Percentiles rank a stretch among this genome's conserved stretches.
phyloP scores from a whole-genome alignment of 2,797 vertebrate species.

The Danio albolineatus region DNA sequence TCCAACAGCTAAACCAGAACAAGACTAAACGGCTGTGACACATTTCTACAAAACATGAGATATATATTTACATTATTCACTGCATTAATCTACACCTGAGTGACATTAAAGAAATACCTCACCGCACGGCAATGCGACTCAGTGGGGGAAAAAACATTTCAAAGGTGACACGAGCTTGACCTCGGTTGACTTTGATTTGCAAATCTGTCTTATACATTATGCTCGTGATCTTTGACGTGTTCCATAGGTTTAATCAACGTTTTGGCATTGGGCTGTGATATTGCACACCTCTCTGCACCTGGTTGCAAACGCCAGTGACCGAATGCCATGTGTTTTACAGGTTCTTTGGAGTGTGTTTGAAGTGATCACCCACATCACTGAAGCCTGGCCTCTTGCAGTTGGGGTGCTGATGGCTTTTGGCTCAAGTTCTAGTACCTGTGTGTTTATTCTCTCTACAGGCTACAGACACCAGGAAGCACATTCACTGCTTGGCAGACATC shows the following conservation, averaged over 20 bases:
- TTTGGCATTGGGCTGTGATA: slow-evolving; percentile 34
- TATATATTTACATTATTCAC: slow-evolving; percentile 6
- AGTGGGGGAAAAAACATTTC: slow-evolving; percentile 39
- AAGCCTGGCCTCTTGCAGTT: slow-evolving; percentile 62
- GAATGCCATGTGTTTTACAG: slow-evolving; percentile 62
- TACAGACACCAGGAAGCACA: slow-evolving; percentile 48
- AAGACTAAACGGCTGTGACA: slow-evolving; percentile 17
- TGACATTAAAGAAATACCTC: slow-evolving; percentile 40
- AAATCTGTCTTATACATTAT: slow-evolving; percentile 70
- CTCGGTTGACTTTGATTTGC: slow-evolving; percentile 64
- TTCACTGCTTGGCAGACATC: slow-evolving; percentile 60
- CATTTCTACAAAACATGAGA: slow-evolving; percentile 38
- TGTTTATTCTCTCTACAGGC: slow-evolving; percentile 38
- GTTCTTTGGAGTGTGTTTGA: slow-evolving; percentile 59
- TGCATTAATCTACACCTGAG: slow-evolving; percentile 24
- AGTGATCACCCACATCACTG: slow-evolving; percentile 62
- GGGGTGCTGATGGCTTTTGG: slow-evolving; percentile 66
- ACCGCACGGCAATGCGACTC: slow-evolving; percentile 28
- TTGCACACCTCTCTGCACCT: slow-evolving; percentile 47
- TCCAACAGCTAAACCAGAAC: slow-evolving; percentile 5
- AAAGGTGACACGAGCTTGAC: slow-evolving; percentile 50
- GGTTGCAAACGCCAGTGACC: slow-evolving; percentile 45
- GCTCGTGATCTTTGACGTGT: slow-evolving; percentile 65
- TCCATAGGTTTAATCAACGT: slow-evolving; percentile 59
- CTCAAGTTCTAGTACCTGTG: slow-evolving; percentile 62